Evolutionary conservation across 1,140 invertebrate genomes (phyloP), one percentile per base, ranked within the genome.

Genomic region (Calephelis nemesis): DNA sequence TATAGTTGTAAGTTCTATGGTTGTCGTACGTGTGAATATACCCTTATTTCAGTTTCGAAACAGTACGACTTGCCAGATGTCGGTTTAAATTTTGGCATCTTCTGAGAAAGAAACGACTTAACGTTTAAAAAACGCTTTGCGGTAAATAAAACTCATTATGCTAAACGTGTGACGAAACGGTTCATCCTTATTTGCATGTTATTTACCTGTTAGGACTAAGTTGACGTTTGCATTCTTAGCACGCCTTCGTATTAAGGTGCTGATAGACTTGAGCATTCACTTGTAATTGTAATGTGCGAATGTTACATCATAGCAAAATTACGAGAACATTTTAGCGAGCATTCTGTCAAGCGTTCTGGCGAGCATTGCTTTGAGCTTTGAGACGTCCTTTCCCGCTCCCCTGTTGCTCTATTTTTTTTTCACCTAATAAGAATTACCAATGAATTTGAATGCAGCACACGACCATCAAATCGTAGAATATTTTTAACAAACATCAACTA

Each of bases 21-120:
- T 30, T 30, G 30, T 30, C 30, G 30, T 30, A 30, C 30, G 30
- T 30, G 30, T 30, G 30, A 30, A 30, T 30, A 30, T 30, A 4
- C 30, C 30, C 30, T 30, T 30, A 30, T 30, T 79, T 79, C 70
- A 68, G 73, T 84, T 82, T 79, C 79, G 81, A 79, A 81, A 84
- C 71, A 68, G 50, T 47, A 62, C 42, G 52, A 45, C 52, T 60
- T 42, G 68, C 69, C 68, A 72, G 54, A 71, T 69, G 63, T 47
- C 47, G 6, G 47, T 64, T 69, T 30, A 63, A 76, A 67, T 47
- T 65, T 66, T 58, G 50, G 47, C 65, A 50, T 69, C 42, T 73
- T 73, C 67, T 67, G n/a, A 67, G 66, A 71, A 70, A 64, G 54
- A 62, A 64, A 39, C 15, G 45, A 13, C 47, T 47, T 50, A 11